Evolutionary conservation across 30 jellyfish, hydroid and myxozoan species (phyloP).

Genomic region (Sanderia malayensis): DNA sequence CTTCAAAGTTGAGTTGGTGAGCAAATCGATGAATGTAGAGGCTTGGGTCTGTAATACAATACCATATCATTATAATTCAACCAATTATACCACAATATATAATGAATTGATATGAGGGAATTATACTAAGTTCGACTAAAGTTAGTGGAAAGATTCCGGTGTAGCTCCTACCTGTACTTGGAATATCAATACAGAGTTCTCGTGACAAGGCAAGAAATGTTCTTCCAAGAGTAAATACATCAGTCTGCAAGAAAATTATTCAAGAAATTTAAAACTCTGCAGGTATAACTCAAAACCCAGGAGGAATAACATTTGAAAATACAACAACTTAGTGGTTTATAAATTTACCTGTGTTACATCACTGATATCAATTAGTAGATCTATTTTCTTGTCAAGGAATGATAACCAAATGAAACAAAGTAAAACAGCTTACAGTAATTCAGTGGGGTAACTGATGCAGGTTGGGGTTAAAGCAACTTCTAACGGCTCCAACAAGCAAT

Average conservation of each 20-base stretch:
- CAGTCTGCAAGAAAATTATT: slow-evolving; percentile 44
- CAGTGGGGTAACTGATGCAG: too few species aligned
- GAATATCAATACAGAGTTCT: slow-evolving; percentile 86
- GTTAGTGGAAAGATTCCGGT: too few species aligned
- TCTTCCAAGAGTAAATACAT: slow-evolving; percentile 88
- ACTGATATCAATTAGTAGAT: slow-evolving; percentile 83
- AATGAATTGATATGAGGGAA: too few species aligned
- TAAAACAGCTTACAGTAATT: too few species aligned
- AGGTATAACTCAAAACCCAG: not conserved
- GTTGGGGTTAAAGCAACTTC: too few species aligned
- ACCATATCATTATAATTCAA: too few species aligned
- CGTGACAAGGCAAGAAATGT: slow-evolving; percentile 73
- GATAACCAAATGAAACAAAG: too few species aligned
- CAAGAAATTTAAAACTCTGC: too few species aligned
- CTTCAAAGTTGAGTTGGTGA: slow-evolving; percentile 81
- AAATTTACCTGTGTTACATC: slow-evolving; percentile 96
- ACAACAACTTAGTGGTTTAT: too few species aligned
- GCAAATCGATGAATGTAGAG: slow-evolving; percentile 95
- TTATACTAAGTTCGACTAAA: too few species aligned
- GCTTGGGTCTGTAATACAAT: slow-evolving; percentile 70
- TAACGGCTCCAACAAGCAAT: too few species aligned
- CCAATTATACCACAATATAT: too few species aligned
- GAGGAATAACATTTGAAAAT: not conserved
- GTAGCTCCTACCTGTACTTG: slow-evolving; percentile 84
- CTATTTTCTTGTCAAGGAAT: slow-evolving; percentile 39